Evolutionary conservation across 2,797 vertebrate species (phyloP).

Genomic region (Phoebastria nigripes): DNA sequence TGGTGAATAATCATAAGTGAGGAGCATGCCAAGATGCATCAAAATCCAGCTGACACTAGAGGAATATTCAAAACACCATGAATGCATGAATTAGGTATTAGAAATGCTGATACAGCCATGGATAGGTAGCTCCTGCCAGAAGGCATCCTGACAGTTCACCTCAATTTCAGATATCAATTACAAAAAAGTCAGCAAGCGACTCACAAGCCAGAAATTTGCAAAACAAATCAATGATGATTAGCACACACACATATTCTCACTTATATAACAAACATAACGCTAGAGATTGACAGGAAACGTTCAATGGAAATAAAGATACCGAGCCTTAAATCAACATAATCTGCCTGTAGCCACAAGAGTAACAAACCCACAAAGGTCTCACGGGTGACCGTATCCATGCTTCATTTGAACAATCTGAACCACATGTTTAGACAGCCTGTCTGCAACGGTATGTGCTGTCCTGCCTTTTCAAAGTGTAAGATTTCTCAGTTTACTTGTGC

Average conservation of each 20-base stretch:
- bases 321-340: neutral
- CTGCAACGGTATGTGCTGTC: neutral
- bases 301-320: neutral
- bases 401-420: neutral
- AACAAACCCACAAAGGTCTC: neutral
- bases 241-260: neutral
- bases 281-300: neutral
- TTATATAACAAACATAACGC: neutral
- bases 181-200: neutral
- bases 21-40: neutral
- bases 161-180: neutral
- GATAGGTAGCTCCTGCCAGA: neutral
- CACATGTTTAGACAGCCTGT: neutral
- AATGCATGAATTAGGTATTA: neutral
- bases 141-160: neutral
- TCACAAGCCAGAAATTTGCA: neutral
- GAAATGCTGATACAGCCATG: neutral
- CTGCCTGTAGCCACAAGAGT: neutral
- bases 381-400: fast-evolving
- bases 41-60: neutral
- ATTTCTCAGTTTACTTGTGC: neutral
- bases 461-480: neutral
- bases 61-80: neutral
- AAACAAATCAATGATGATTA: neutral
- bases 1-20: neutral